Percentiles rank a stretch among this genome's conserved stretches.
These are phyloP conservation scores for Ianthella basta DNA, from an alignment of 37 sponge, comb jelly and placozoan species.

Conservation along the genomic window DNA sequence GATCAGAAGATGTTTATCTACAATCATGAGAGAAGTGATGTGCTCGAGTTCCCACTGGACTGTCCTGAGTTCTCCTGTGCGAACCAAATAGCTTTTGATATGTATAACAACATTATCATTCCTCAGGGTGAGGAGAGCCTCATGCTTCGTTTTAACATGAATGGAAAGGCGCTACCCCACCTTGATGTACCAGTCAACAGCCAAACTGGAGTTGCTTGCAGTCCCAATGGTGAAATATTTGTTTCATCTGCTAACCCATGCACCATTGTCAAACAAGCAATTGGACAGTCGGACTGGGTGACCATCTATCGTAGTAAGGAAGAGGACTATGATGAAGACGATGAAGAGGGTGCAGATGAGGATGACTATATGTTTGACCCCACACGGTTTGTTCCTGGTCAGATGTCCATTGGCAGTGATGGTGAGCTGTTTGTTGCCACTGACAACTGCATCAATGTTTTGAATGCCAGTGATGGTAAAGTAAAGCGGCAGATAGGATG, in stretches of 20 bases:
- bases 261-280: neutral
- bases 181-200: neutral
- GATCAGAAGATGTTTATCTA: conserved; percentile 1
- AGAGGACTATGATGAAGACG: neutral
- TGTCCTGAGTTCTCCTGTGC: conserved; percentile 1
- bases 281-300: neutral
- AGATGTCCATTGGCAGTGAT: conserved; percentile 13
- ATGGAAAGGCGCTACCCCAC: conserved; percentile 7
- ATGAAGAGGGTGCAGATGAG: neutral
- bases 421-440: conserved; percentile 7
- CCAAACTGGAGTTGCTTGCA: neutral
- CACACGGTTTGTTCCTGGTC: neutral
- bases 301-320: neutral
- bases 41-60: conserved; percentile 2
- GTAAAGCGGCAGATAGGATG: neutral
- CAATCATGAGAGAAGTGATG: neutral
- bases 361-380: neutral
- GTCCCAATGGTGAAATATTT: neutral
- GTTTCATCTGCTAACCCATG: neutral
- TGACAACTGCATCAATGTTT: conserved; percentile 10
- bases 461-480: neutral
- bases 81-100: conserved; percentile 18
- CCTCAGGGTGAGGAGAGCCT: neutral
- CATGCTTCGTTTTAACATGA: conserved; percentile 16
- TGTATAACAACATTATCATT: neutral